These are phyloP conservation scores for Paraplagusia blochii DNA, from an alignment of 2,113 vertebrate species.

Conservation along the genomic window DNA sequence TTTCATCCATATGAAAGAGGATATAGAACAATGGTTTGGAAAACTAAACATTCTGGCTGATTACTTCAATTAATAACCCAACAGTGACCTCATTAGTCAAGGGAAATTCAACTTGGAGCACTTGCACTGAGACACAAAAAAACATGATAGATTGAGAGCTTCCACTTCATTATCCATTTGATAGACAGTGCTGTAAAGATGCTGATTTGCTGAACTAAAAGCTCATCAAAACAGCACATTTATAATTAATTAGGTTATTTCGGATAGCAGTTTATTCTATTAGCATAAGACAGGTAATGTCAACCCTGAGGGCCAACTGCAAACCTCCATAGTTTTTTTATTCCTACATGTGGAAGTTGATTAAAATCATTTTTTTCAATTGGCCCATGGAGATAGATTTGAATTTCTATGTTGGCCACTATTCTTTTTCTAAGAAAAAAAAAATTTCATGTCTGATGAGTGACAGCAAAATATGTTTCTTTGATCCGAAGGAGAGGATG, in stretches of 20 bases:
- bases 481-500: too few species aligned
- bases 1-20: conserved; percentile 18
- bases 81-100: conserved; percentile 52
- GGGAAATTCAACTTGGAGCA: conserved; percentile 47
- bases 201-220: conserved; percentile 31
- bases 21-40: conserved; percentile 23
- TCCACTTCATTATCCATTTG: conserved; percentile 62
- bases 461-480: too few species aligned
- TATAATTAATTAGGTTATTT: not conserved
- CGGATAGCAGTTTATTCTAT: not conserved
- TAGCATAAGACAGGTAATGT: not conserved
- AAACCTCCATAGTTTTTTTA: too few species aligned
- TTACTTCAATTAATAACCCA: conserved; percentile 70
- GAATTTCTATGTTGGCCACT: too few species aligned
- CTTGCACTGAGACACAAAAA: conserved; percentile 32
- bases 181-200: conserved; percentile 38
- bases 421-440: too few species aligned
- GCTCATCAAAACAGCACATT: conserved; percentile 2
- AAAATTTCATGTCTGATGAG: too few species aligned
- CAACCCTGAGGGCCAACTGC: too few species aligned
- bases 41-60: conserved; percentile 50
- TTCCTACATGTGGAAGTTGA: too few species aligned
- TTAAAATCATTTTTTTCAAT: too few species aligned
- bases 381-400: too few species aligned
- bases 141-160: conserved; percentile 62